Evolutionary conservation across 2,113 vertebrate species (phyloP).

Genomic region (Antechinus stuartii): DNA sequence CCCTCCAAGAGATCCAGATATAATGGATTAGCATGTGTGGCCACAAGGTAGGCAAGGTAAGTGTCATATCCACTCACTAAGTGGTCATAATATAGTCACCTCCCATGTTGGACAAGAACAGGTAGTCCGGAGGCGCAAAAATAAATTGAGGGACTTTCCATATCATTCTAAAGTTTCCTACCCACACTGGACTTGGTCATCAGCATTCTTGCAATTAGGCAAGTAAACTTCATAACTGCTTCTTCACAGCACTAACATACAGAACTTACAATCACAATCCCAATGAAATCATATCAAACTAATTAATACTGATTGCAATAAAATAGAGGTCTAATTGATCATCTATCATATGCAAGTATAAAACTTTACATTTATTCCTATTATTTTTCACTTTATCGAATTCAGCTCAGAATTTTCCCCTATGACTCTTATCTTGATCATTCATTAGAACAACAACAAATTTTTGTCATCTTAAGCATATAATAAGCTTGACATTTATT

Average conservation of each 20-base stretch:
- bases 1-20: neutral
- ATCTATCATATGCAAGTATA: neutral
- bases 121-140: neutral
- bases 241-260: neutral
- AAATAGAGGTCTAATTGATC: neutral
- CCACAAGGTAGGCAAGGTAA: neutral
- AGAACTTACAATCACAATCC: neutral
- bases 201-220: neutral
- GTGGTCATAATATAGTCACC: no score
- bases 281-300: neutral
- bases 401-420: neutral
- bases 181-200: neutral
- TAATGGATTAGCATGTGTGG: neutral
- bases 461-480: neutral
- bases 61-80: no score
- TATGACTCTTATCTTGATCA: neutral
- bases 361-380: neutral
- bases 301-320: neutral
- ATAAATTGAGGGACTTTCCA: neutral
- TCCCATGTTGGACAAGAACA: neutral
- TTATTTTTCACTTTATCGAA: neutral
- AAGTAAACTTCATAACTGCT: neutral
- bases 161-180: no score
- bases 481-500: neutral
- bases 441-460: neutral